phyloP scores from a whole-genome alignment of 2,113 vertebrate species.

The Macrotus californicus region DNA sequence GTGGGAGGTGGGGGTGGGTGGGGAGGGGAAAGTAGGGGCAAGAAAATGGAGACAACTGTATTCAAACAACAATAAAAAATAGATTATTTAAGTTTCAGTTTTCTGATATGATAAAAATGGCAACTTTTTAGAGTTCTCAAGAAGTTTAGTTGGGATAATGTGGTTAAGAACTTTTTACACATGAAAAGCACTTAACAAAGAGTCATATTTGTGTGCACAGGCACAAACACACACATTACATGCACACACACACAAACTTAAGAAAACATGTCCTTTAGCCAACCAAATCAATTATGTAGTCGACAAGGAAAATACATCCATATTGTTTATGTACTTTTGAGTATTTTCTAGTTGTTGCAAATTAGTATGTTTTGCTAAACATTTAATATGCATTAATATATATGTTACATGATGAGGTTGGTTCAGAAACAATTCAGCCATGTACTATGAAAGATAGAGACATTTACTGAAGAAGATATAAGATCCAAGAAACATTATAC shows the following conservation, averaged over 20 bases:
- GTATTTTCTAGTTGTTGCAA: not conserved
- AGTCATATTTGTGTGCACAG: not conserved
- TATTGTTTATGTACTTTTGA: not conserved
- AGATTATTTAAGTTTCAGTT: not conserved
- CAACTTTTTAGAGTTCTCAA: not conserved
- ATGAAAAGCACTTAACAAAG: not conserved
- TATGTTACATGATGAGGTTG: not conserved
- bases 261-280: not conserved
- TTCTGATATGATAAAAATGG: not conserved
- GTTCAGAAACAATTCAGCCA: too few species aligned
- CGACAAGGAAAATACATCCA: not conserved
- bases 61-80: not conserved
- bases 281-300: not conserved
- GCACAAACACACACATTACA: not conserved
- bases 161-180: not conserved
- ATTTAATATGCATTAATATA: not conserved
- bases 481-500: too few species aligned
- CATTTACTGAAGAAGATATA: too few species aligned
- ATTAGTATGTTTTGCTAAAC: not conserved
- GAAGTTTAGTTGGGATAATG: not conserved
- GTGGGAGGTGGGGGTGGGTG: too few species aligned
- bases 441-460: too few species aligned
- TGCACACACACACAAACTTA: not conserved
- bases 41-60: too few species aligned
- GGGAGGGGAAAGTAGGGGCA: too few species aligned